Percentiles rank a stretch among this genome's conserved stretches.
These are phyloP conservation scores for Reticulitermes speratus DNA, from an alignment of 1,140 invertebrate species.

Conservation along the genomic window DNA sequence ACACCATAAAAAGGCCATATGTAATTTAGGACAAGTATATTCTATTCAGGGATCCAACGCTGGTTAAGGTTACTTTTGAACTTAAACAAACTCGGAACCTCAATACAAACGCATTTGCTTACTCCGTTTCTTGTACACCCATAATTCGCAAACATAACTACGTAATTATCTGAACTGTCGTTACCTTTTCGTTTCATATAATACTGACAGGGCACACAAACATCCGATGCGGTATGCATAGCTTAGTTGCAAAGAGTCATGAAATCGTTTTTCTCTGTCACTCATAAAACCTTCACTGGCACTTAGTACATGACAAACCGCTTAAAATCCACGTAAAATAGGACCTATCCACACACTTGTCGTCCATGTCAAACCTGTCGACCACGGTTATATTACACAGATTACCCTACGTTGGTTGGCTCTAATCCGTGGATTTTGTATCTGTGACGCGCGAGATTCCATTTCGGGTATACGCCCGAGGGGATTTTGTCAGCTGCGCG, in stretches of 20 bases:
- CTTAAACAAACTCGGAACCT: too few species aligned
- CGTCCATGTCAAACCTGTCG: neutral
- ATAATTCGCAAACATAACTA: too few species aligned
- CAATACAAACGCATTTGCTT: too few species aligned
- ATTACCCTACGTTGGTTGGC: too few species aligned
- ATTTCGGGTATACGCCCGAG: neutral
- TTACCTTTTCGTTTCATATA: neutral
- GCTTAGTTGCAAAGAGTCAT: neutral
- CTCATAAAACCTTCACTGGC: neutral
- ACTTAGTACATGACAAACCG: neutral
- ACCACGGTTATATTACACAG: too few species aligned
- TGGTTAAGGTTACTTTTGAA: too few species aligned
- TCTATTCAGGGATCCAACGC: too few species aligned
- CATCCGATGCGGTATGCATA: slow-evolving; percentile 12
- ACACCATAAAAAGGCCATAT: too few species aligned
- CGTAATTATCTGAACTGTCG: neutral
- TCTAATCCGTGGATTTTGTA: neutral
- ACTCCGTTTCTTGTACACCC: too few species aligned
- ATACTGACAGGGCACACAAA: neutral
- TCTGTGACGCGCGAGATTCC: neutral
- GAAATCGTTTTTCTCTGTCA: neutral
- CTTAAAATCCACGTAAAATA: neutral
- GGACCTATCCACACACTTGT: neutral
- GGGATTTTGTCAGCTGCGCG: too few species aligned
- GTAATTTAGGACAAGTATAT: too few species aligned